Percentiles rank a stretch among this genome's conserved stretches.
phyloP scores from a whole-genome alignment of 1,140 invertebrate genomes.

The Pantala flavescens region DNA sequence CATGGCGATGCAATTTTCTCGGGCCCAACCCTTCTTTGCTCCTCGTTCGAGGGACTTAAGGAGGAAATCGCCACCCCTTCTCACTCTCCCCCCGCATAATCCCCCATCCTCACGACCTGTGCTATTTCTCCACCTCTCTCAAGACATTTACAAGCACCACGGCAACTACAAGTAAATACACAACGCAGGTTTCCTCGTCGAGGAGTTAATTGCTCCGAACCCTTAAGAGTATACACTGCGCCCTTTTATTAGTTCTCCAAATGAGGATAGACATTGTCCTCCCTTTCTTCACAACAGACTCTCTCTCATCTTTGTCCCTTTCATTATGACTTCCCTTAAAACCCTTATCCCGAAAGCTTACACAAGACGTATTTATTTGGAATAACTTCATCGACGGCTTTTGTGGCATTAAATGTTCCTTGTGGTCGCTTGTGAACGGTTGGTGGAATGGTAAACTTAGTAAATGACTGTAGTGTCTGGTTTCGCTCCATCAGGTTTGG shows the following conservation, averaged over 20 bases:
- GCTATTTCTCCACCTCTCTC: not conserved
- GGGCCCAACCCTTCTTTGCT: not conserved
- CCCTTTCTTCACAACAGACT: not conserved
- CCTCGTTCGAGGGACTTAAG: not conserved
- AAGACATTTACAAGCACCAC: not conserved
- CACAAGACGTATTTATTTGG: not conserved
- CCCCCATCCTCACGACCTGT: not conserved
- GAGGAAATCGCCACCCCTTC: not conserved
- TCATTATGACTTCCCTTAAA: not conserved
- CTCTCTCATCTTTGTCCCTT: not conserved
- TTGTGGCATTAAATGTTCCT: no score
- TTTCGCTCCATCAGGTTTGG: no score
- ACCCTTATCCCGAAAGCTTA: not conserved
- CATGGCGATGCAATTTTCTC: no score
- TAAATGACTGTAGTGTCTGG: no score
- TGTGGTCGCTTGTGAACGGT: no score
- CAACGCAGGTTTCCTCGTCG: not conserved
- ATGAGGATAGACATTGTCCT: slow-evolving; percentile 4
- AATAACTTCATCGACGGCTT: no score
- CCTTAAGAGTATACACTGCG: not conserved
- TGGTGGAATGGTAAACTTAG: no score
- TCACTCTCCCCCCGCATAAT: not conserved
- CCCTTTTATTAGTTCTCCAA: slow-evolving; percentile 7
- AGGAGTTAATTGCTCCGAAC: not conserved
- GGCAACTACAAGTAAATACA: not conserved